Base-by-base conservation (phyloP, 2,888 invertebrate genomes). In the Epiblema foenella region DNA sequence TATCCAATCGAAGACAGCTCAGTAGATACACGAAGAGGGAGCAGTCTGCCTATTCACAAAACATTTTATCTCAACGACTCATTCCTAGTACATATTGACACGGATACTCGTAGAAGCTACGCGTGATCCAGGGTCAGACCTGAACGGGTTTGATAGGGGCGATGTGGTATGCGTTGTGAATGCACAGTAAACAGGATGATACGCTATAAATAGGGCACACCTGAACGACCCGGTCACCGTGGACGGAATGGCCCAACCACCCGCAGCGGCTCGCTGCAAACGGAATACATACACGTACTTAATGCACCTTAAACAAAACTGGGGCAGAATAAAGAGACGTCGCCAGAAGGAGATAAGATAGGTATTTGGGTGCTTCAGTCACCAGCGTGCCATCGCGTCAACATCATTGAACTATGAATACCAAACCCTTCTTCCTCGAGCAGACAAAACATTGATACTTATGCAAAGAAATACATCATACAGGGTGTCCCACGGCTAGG, bases 191-290 rank as follows among this genome's bases (percentile, higher is more conserved):
- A 75, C 75, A 75, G 74, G 75, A 72, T 75, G 74, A 51, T 54
- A 54, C 54, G 67, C 74, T 79, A 73, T 76, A 77, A 79, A 80
- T 80, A 82, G 78, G 70, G 65, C 64, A 73, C 80, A 81, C 81
- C 81, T 81, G 80, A 75, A 68, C 68, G 70, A 76, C 76, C 77
- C 69, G 80, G 78, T 78, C 75, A 81, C 76, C 51, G 51, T 76
- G 65, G 65, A 59, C 65, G 65, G 59, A 74, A 60, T 67, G 29
- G 29, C 56, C 58, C 65, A 60, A 33, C n/a, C 11, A 3, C 15
- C 20, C 42, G 39, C 56, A 46, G n/a, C 52, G 59, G 24, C 11
- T 20, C 10, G 46, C 54, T 37, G 24, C 42, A 64, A 57, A 18
- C 29, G 39, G 51, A 37, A 69, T 64, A 54, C 51, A 63, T 51